phyloP scores from a whole-genome alignment of 2,113 vertebrate genomes.

The Tachuris rubrigastra region DNA sequence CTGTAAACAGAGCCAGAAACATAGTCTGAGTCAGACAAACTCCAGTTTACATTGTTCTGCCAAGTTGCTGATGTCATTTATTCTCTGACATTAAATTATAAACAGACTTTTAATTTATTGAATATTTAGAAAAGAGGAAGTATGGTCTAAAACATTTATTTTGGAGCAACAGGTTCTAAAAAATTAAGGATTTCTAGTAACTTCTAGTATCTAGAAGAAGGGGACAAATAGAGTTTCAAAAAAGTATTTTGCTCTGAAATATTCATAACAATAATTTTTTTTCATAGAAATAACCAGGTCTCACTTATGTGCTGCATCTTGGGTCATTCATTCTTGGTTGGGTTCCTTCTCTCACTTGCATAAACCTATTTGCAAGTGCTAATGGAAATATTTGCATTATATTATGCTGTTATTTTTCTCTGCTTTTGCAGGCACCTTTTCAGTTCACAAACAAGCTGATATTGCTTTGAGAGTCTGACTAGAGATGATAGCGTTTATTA shows the following conservation, averaged over 20 bases:
- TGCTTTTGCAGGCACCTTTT: not conserved
- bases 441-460: not conserved
- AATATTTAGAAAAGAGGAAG: not conserved
- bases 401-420: not conserved
- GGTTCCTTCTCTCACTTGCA: not conserved
- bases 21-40: not conserved
- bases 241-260: not conserved
- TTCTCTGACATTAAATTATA: not conserved
- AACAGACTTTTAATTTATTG: conserved; percentile 1
- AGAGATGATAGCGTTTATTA: not conserved
- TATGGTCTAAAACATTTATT: not conserved
- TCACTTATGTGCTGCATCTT: not conserved
- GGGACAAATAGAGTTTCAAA: not conserved
- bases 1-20: not conserved
- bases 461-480: not conserved
- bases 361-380: not conserved
- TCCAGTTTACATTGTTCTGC: conserved; percentile 17
- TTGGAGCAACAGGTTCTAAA: not conserved
- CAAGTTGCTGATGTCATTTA: conserved; percentile 7
- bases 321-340: not conserved
- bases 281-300: not conserved
- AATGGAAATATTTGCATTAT: not conserved
- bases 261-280: not conserved
- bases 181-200: not conserved
- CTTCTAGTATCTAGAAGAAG: not conserved